These are phyloP conservation scores for Scleropages formosus DNA, from an alignment of 2,797 vertebrate species.

Conservation along the genomic window DNA sequence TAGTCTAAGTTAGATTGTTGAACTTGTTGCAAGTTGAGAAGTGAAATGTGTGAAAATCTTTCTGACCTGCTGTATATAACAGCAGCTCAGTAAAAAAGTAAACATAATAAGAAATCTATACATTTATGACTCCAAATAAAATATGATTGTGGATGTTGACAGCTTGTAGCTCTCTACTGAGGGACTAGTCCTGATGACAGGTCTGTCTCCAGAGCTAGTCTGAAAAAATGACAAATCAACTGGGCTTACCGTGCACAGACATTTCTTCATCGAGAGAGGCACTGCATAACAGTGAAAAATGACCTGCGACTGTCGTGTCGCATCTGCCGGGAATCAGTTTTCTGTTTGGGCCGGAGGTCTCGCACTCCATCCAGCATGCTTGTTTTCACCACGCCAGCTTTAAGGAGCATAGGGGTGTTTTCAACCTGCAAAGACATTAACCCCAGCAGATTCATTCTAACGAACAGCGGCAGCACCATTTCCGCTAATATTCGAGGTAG, in stretches of 20 bases:
- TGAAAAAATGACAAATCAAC: slow-evolving; percentile 37
- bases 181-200: slow-evolving; percentile 5
- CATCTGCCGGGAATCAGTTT: slow-evolving; percentile 27
- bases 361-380: slow-evolving; percentile 41
- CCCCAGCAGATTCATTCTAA: slow-evolving; percentile 52
- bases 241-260: slow-evolving; percentile 1
- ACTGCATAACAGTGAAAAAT: slow-evolving; percentile 34
- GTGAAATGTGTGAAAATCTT: too few relatives aligned
- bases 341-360: slow-evolving; percentile 56
- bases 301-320: slow-evolving; percentile 47
- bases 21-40: too few relatives aligned
- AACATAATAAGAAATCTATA: slow-evolving; percentile 15
- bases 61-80: background rate
- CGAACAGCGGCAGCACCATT: slow-evolving; percentile 49
- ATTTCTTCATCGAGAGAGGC: slow-evolving; percentile 20
- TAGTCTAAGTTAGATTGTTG: too few relatives aligned
- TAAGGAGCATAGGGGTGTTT: slow-evolving; percentile 6
- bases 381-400: slow-evolving; percentile 45
- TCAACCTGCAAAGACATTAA: slow-evolving; percentile 48
- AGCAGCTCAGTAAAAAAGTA: background rate
- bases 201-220: slow-evolving; percentile 3
- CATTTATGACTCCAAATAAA: slow-evolving; percentile 11
- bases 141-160: background rate
- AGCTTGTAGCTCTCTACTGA: slow-evolving; percentile 7
- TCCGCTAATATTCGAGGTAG: slow-evolving; percentile 48